Evolutionary conservation across 2,113 vertebrate species (phyloP), one percentile per base, ranked within the genome.

Genomic region (Desmodus rotundus): DNA sequence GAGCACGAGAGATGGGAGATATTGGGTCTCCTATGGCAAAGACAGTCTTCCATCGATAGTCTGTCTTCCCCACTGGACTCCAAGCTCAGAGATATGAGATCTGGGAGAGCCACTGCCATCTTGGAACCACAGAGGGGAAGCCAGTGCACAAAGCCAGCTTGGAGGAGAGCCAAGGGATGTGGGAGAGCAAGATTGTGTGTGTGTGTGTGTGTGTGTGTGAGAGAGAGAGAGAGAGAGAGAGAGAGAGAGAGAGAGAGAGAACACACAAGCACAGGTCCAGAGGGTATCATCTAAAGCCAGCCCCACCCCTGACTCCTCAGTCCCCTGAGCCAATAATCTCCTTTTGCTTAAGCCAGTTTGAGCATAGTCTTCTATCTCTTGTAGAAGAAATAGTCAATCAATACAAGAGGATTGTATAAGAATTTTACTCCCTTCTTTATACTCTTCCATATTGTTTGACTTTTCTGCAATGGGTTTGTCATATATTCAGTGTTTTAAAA

Each of bases 351-450:
- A 72, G 22, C 72, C 38, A 74, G 50, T 95, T 41, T 61, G 45
- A 82, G 36, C n/a, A 76, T 31, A 38, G 54, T 83, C 74, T 92
- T 36, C 83, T 72, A 36, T 52, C 93, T 72, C 47, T 50, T 76
- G 47, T 63, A 73, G 45, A 85, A 92, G 63, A 96, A 93, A 65
- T 36, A 41, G 31, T 81, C 72, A 68, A 95, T 86, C 91, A 85
- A 78, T 61, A 86, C 14, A 33, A 92, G 9, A 19, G 89, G n/a
- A 89, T 87, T 96, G 95, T 87, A 58, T 6, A 88, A 73, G 92
- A 85, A n/a, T 73, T 89, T 91, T 63, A 36, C n/a, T 93, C 24
- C 36, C 7, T 76, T 92, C 88, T 84, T 45, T 15, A 47, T 70
- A 45, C 36, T 52, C 76, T 95, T 43, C 43, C 54, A 45, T 22